Evolutionary conservation across 2,113 vertebrate genomes (phyloP).

Genomic region (Cyprinodon variegatus): DNA sequence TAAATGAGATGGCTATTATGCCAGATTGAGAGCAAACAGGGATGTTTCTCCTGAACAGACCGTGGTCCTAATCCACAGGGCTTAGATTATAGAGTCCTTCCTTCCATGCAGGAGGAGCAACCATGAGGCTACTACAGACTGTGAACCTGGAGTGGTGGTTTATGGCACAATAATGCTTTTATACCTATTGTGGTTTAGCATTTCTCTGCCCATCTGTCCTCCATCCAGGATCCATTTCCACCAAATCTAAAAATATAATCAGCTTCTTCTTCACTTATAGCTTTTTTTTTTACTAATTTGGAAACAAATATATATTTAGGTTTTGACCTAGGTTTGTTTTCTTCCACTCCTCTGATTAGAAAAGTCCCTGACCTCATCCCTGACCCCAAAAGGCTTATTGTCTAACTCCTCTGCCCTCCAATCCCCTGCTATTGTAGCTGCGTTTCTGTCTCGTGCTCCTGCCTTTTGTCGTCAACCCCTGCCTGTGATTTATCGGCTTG

Average conservation of each 20-base stretch:
- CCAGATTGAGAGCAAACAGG: conserved; percentile 63
- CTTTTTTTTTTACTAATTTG: background rate
- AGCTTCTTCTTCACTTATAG: background rate
- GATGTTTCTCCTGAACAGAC: conserved; percentile 63
- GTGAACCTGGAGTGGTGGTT: conserved; percentile 13
- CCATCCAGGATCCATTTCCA: background rate
- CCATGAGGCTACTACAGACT: conserved; percentile 33
- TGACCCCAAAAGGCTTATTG: conserved; percentile 50
- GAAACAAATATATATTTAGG: background rate
- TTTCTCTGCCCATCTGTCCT: conserved; percentile 33
- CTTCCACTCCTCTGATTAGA: conserved; percentile 27
- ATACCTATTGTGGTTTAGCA: background rate
- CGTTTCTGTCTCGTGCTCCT: conserved; percentile 39
- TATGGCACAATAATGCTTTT: background rate
- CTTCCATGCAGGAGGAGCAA: conserved; percentile 38
- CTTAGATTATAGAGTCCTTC: conserved; percentile 59
- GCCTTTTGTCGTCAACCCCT: conserved; percentile 34
- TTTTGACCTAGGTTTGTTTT: background rate
- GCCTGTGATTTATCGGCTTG: conserved; percentile 61
- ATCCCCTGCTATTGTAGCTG: conserved; percentile 44
- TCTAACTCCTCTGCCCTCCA: conserved; percentile 59
- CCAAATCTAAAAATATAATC: background rate
- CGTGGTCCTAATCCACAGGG: conserved; percentile 62
- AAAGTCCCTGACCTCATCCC: conserved; percentile 41
- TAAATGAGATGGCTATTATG: conserved; percentile 46